Evolutionary conservation across 2,113 vertebrate genomes (phyloP).

Genomic region (Leucopsar rothschildi): DNA sequence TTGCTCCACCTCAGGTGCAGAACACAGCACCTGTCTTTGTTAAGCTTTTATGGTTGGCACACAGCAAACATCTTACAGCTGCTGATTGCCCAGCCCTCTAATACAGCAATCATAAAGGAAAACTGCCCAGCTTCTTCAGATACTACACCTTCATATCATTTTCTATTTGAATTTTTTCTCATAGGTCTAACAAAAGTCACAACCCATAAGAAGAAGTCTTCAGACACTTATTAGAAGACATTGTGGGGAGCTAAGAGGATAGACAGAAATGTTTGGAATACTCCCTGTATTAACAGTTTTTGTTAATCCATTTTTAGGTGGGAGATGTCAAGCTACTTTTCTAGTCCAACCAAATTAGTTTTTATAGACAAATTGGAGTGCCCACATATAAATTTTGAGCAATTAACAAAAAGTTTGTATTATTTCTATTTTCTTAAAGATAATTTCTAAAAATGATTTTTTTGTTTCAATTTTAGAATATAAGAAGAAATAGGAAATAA

Average conservation of each 20-base stretch:
- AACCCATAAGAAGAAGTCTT: neutral
- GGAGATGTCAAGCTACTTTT: neutral
- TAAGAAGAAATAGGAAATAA: neutral
- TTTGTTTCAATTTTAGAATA: neutral
- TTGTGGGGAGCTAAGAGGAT: neutral
- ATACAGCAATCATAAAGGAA: neutral
- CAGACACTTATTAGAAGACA: neutral
- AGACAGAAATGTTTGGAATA: neutral
- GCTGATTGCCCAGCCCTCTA: neutral
- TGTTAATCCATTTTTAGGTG: neutral
- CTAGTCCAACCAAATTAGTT: neutral
- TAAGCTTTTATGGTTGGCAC: rapidly evolving
- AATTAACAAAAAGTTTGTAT: neutral
- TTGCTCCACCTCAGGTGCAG: neutral
- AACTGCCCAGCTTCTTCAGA: neutral
- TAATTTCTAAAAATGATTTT: neutral
- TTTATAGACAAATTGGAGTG: neutral
- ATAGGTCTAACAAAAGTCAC: neutral
- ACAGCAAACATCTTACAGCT: neutral
- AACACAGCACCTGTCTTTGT: neutral
- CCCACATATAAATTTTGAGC: neutral
- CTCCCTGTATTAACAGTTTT: neutral
- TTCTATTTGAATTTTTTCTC: neutral
- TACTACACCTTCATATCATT: neutral
- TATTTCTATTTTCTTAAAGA: neutral